Base-by-base conservation (phyloP, 2,888 invertebrate genomes). In the Latrodectus elegans region DNA sequence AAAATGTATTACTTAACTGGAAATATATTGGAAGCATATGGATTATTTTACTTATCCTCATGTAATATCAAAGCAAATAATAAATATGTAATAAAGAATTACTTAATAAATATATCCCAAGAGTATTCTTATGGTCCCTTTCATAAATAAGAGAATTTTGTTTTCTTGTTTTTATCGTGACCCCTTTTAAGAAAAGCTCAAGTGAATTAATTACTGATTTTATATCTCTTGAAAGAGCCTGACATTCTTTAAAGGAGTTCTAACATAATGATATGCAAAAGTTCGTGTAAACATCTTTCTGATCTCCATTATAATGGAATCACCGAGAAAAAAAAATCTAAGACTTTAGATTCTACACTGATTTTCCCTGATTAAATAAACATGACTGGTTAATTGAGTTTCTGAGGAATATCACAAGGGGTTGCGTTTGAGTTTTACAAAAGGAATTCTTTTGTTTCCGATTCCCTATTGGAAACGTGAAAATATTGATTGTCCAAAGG, bases 311-410 rank as follows among this genome's bases (percentile, higher is more conserved):
- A 74, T 74, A 82, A 82, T 82, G 64, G 82, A 82, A 82, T 74
- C 74, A 68, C 55, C 68, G 49, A n/a, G 38, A 68, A 74, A 82
- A 26, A 67, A 82, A 82, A 53, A 15, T 15, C 26, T 49, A 15
- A 15, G 60, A 68, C 22, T 17, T 67, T 55, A 74, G 74, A 75
- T 82, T 49, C 82, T 74, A 74, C 74, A 74, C 53, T 55, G 49
- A 53, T 82, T 74, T 38, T 38, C 38, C 38, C 82, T 82, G 82
- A 82, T 82, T 82, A 73, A 82, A 74, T 82, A 82, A 82, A 74
- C 82, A 82, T 74, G 82, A 74, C 74, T 26, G 68, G 82, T 82
- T 82, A 82, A 82, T 82, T 82, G 82, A 82, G 82, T 82, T 82
- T 64, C 82, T 67, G 49, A 82, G 74, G 52, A 53, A 67, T 38